A percentile compares a stretch with the other conserved stretches of the same genome.
These are phyloP conservation scores for Callopanchax toddi DNA, from an alignment of 2,113 vertebrate genomes.

Conservation along the genomic window DNA sequence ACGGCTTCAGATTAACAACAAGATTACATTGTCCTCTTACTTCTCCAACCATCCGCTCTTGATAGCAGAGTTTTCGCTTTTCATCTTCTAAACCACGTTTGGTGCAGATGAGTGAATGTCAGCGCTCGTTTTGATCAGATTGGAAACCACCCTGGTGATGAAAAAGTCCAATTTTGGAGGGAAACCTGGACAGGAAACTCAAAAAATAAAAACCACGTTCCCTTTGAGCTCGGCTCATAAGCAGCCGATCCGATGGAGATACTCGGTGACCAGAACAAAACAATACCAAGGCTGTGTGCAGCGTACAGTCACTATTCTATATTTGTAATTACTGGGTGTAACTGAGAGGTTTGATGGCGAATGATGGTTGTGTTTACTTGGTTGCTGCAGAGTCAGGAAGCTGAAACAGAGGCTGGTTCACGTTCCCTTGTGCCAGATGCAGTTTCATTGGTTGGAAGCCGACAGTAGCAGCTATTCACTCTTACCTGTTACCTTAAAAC, in stretches of 20 bases:
- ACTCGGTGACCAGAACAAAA: background rate
- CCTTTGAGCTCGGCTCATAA: no score
- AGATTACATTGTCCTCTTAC: slow-evolving; percentile 72
- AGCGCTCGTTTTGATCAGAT: slow-evolving; percentile 6
- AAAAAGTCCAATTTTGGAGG: slow-evolving; percentile 4
- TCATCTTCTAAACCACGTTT: slow-evolving; percentile 24
- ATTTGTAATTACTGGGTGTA: slow-evolving; percentile 58
- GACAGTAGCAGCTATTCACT: slow-evolving; percentile 37
- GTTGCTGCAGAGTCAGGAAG: slow-evolving; percentile 31
- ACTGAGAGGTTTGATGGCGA: slow-evolving; percentile 42
- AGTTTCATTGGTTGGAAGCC: slow-evolving; percentile 16
- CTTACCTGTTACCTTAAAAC: slow-evolving; percentile 12
- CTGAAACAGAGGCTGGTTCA: slow-evolving; percentile 45
- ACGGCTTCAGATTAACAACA: slow-evolving; percentile 28
- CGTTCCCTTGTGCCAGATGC: slow-evolving; percentile 40
- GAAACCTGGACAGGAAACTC: slow-evolving; percentile 18
- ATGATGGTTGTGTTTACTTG: slow-evolving; percentile 41
- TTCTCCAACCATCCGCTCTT: slow-evolving; percentile 41
- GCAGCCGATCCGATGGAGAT: no score
- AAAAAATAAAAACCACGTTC: slow-evolving; percentile 1
- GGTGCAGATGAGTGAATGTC: slow-evolving; percentile 27
- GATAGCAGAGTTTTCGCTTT: slow-evolving; percentile 49
- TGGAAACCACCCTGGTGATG: background rate
- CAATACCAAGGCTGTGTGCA: slow-evolving; percentile 28
- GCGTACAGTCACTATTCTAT: slow-evolving; percentile 36